Evolutionary conservation across 1,140 invertebrate species (phyloP), one percentile per base, ranked within the genome.

Genomic region (Drosophila dunni): DNA sequence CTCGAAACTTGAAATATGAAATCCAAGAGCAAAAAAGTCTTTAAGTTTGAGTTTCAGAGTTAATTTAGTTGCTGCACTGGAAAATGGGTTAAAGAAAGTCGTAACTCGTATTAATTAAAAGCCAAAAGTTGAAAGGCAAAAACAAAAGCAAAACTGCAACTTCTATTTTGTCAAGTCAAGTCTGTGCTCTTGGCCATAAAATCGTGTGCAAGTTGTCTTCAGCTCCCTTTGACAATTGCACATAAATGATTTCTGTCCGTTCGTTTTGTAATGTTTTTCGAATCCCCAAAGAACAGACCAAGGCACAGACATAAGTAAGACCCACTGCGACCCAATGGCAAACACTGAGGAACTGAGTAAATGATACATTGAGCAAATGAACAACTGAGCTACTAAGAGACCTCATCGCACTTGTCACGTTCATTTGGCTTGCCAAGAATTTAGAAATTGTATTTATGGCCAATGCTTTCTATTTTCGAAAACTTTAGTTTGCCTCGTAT

Each of bases 21-120:
- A 62, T 44, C 53, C 56, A 69, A 63, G 62, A 72, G 53, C 48
- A 24, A 15, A 9, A 20, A 20, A 46, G 45, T 9, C 9, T 20
- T 46, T 13, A 13, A 53, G 7, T 34, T 56, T 13, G 29, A 53
- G n/a, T 34, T 56, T 40, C 2, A 56, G 61, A 61, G 67, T 54
- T 71, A 44, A 70, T 61, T 85, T 72, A 66, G 54, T 66, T 61
- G 71, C 36, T 50, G 40, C 58, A 67, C 13, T 74, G 29, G 24
- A 50, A 84, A 84, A 80, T 88, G 68, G 82, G 79, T 79, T 88
- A 79, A 86, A 86, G 82, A 86, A 86, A 86, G 83, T 79, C 75
- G 79, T 76, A 81, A 82, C 75, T 76, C 64, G 70, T 86, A 86
- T 88, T 88, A 86, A 86, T 86, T 86, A 86, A 82, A 72, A 85